phyloP scores from a whole-genome alignment of 2,888 invertebrate genomes.

The Leistus spinibarbis region DNA sequence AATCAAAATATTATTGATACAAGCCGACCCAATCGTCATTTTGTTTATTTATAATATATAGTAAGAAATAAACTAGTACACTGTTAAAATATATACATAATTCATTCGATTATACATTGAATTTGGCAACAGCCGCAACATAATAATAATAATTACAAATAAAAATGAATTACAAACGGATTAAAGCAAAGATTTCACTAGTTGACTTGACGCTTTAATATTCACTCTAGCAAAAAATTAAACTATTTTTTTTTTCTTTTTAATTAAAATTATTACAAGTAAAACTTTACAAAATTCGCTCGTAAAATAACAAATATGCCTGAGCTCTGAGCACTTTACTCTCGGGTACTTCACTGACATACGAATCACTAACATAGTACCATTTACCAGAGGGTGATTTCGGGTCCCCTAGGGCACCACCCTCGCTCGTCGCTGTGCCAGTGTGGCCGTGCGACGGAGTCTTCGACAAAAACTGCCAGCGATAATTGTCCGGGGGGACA shows the following conservation, averaged over 20 bases:
- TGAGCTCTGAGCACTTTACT: slow-evolving; percentile 82
- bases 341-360: slow-evolving; percentile 81
- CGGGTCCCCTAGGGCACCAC: slow-evolving; percentile 53
- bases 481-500: slow-evolving; percentile 66
- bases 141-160: background rate
- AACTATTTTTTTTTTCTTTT: background rate
- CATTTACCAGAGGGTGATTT: slow-evolving; percentile 76
- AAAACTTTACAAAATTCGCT: slow-evolving; percentile 77
- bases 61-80: background rate
- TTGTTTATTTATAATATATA: slow-evolving; percentile 3
- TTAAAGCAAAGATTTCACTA: background rate
- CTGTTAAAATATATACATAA: background rate
- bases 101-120: background rate
- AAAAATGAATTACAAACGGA: background rate
- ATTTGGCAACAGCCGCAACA: background rate
- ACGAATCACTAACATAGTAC: slow-evolving; percentile 93
- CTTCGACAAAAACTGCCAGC: slow-evolving; percentile 74
- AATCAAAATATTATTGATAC: background rate
- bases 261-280: too few relatives aligned
- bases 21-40: background rate
- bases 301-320: slow-evolving; percentile 96
- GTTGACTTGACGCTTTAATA: background rate
- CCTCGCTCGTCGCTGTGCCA: slow-evolving; percentile 53
- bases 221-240: background rate
- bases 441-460: slow-evolving; percentile 44